Evolutionary conservation across 2,113 vertebrate species (phyloP).

Genomic region (Cromileptes altivelis): DNA sequence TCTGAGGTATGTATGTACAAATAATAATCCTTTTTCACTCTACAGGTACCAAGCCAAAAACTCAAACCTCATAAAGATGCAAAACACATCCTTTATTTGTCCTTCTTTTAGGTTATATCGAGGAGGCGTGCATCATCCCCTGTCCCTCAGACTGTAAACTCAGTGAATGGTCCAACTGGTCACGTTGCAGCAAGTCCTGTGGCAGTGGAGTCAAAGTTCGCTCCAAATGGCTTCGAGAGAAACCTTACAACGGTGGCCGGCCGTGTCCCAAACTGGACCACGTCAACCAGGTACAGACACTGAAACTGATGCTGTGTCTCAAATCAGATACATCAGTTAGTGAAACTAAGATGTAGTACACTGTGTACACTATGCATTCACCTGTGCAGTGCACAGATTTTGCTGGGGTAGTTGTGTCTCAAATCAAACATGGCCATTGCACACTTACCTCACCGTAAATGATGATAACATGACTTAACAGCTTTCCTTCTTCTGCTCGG

Average conservation of each 20-base stretch:
- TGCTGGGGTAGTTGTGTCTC: no score
- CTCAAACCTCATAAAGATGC: background rate
- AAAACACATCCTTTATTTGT: background rate
- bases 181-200: slow-evolving; percentile 97
- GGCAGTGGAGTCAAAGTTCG: slow-evolving; percentile 98
- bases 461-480: no score
- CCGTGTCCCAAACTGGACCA: slow-evolving; percentile 98
- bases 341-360: no score
- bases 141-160: slow-evolving; percentile 98
- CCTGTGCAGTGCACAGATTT: no score
- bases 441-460: no score
- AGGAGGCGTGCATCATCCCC: slow-evolving; percentile 97
- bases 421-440: no score
- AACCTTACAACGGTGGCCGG: slow-evolving; percentile 96
- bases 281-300: slow-evolving; percentile 91
- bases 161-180: slow-evolving; percentile 99
- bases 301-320: background rate
- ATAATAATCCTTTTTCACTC: background rate
- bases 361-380: no score
- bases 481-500: no score
- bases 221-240: slow-evolving; percentile 97
- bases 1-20: background rate
- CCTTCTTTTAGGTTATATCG: slow-evolving; percentile 90
- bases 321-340: no score
- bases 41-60: background rate